A percentile compares a stretch with the other conserved stretches of the same genome.
Conservation (phyloP, 2,113 vertebrate species). For the Onychorhynchus coronatus region DNA sequence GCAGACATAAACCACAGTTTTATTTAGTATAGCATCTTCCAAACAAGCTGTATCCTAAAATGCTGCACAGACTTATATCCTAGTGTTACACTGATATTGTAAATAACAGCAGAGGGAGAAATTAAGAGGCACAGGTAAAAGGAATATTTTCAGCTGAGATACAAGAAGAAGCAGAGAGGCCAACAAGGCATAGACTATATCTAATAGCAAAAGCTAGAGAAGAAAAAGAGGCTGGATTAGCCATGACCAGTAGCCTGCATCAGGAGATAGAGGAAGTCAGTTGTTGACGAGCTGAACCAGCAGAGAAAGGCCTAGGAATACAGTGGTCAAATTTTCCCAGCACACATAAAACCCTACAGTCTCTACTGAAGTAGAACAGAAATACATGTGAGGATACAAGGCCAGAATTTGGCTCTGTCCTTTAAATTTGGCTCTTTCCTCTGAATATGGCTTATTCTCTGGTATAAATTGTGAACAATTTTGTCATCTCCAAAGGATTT, state of each 20-base stretch:
- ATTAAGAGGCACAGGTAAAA: neutral
- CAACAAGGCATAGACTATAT: neutral
- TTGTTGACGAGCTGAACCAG: neutral
- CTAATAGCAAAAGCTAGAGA: neutral
- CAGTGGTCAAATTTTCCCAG: neutral
- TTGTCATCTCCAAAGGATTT: neutral
- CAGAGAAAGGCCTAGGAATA: neutral
- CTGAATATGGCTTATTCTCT: neutral
- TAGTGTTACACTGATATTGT: neutral
- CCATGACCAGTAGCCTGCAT: neutral
- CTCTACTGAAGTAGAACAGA: neutral
- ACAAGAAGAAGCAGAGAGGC: neutral
- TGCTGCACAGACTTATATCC: neutral
- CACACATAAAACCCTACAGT: neutral
- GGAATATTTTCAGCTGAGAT: conserved; percentile 1
- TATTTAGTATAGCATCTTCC: conserved; percentile 7
- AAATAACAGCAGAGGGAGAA: conserved; percentile 23
- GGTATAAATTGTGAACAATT: neutral
- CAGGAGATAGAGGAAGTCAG: neutral
- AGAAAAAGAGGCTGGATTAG: neutral
- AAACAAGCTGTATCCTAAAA: conserved; percentile 15
- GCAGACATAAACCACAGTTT: conserved; percentile 27
- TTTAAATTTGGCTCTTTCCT: neutral
- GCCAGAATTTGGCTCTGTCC: neutral
- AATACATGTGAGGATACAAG: neutral